Conservation (phyloP, 2,888 invertebrate species). For the Polydrusus cervinus region DNA sequence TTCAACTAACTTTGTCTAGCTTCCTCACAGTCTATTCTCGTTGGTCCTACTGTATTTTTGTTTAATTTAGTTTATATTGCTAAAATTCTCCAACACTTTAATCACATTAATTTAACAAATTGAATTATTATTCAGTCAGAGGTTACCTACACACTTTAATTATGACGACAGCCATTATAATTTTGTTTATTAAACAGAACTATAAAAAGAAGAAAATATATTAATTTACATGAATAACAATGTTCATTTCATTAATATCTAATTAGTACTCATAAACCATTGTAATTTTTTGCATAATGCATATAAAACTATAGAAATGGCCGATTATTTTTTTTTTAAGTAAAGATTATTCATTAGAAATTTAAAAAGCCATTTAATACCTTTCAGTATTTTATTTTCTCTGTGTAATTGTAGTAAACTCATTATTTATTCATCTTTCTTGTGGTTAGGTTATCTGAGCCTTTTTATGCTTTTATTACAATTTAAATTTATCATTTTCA, state of each 20-base stretch:
- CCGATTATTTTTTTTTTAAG: background rate
- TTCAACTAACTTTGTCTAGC: no score
- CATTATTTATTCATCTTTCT: no score
- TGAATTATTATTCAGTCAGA: conserved; percentile 43
- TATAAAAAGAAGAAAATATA: conserved; percentile 22
- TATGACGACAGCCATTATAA: conserved; percentile 27
- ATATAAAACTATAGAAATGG: background rate
- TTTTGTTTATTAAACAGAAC: conserved; percentile 33
- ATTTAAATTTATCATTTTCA: no score
- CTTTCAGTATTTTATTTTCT: no score
- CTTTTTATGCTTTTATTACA: no score
- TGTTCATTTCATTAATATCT: conserved; percentile 13
- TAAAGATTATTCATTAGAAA: no score
- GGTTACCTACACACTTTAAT: conserved; percentile 41
- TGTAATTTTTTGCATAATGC: conserved; percentile 1
- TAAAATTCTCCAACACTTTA: background rate
- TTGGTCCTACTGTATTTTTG: background rate
- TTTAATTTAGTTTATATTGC: background rate
- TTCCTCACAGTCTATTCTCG: background rate
- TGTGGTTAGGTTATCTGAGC: no score
- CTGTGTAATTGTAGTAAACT: no score
- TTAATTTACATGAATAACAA: background rate
- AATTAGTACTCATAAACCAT: conserved; percentile 8
- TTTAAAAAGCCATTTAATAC: no score
- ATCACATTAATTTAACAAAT: conserved; percentile 35